Evolutionary conservation across 1,140 invertebrate genomes (phyloP), one percentile per base, ranked within the genome.

Genomic region (Mamestra configurata): DNA sequence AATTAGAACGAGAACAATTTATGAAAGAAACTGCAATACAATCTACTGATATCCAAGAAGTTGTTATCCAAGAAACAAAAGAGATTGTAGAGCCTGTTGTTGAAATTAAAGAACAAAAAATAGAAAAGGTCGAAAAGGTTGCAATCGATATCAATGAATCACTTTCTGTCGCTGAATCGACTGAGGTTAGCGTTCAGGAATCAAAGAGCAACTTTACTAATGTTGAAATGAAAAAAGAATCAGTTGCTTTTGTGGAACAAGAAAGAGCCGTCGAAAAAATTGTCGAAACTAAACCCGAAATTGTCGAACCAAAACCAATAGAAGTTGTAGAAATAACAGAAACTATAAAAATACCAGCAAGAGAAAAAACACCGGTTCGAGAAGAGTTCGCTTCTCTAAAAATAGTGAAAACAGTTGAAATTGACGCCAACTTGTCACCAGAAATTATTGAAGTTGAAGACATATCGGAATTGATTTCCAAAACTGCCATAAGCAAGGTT

Each of bases 341-440:
- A 49, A 77, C 55, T 24, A 64, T 71, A 24, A 72, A 78, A 46
- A 35, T 81, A 15, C 37, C 51, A 31, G 18, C 53, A n/a, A 68
- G 81, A 27, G 70, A 73, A 35, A 46, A 49, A 35, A 81, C 80
- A 43, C 80, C 53, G 24, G 68, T 35, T 8, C 51, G 84, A 18
- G 88, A 91, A 57, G 88, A 84, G 70, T 89, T 77, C 64, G 88
- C 88, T 66, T 84, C 83, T 8, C 68, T 92, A 1, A 92, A 88
- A 79, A 86, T 92, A 18, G 55, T 86, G 0, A 91, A 91, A 79
- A 73, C 87, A 77, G 71, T 87, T 80, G 76, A 76, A 61, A 24
- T 71, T 4, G 79, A 83, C 4, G 24, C 18, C 1, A 40, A 27
- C 4, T 40, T 68, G n/a, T 66, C 43, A 10, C 49, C 75, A 15